Evolutionary conservation across 2,888 invertebrate genomes (phyloP), one percentile per base, ranked within the genome.

Genomic region (Steromphala cineraria): DNA sequence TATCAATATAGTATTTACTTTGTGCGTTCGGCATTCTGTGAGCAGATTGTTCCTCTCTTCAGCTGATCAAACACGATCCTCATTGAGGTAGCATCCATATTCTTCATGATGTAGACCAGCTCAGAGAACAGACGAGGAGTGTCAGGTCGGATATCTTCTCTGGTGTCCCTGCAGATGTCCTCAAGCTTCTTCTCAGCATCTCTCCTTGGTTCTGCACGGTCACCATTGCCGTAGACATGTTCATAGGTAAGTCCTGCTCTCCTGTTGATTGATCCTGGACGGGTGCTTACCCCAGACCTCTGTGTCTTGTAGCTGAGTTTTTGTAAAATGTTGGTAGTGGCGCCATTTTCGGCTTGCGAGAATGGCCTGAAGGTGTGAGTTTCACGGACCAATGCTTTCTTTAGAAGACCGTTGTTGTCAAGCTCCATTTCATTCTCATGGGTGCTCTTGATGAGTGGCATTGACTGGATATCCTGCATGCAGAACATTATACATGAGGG

Each of bases 291-390:
- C 36, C 78, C 78, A 8, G 40, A 67, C 46, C 55, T 81, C 56
- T 78, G 52, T 13, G 19, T 46, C 52, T 71, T 78, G 83, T 87
- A 91, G 62, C 77, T 88, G 67, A 92, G 86, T 76, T 88, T 92
- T 87, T 94, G 94, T 2, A 87, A 86, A 40, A 94, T 91, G n/a
- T 91, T 90, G 24, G 94, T 94, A 28, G 90, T 86, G 15, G 94
- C 94, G 2, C 94, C 94, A 83, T 92, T 94, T 53, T 92, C 90
- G 1, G 91, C 91, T 53, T 91, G 90, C 56, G 96, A 96, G 94
- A 97, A 96, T 0, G 97, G 97, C 74, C 95, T 94, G 94, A 96
- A 96, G 19, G 96, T 93, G 92, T 97, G 97, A 76, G 95, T 95
- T 91, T 97, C 97, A 24, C 94, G 94, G 46, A 96, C 95, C 0